A percentile compares a stretch with the other conserved stretches of the same genome.
Evolutionary conservation across 2,797 vertebrate genomes (phyloP).

Genomic region (Hemibagrus guttatus): DNA sequence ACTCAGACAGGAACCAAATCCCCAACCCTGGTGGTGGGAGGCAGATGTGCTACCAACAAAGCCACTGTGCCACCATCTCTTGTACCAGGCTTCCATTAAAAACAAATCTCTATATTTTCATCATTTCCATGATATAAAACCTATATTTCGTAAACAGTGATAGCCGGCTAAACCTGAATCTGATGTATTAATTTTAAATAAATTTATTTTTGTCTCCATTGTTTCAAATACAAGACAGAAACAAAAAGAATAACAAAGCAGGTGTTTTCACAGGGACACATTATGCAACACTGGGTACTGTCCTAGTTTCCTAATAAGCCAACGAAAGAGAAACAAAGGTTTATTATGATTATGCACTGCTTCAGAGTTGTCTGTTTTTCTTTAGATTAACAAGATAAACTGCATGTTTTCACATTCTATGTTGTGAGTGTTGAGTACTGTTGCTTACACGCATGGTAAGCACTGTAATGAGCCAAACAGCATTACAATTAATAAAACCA

Average conservation of each 20-base stretch:
- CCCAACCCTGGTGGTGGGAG: no score
- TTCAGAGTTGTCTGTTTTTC: background rate
- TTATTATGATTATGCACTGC: background rate
- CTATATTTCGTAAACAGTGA: background rate
- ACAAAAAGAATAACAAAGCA: background rate
- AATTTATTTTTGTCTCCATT: background rate
- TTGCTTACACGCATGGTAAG: slow-evolving; percentile 23
- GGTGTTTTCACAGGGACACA: background rate
- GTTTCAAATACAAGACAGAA: background rate
- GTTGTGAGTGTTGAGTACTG: background rate
- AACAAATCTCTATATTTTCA: background rate
- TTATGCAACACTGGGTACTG: background rate
- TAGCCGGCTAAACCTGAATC: background rate
- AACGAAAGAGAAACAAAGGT: background rate
- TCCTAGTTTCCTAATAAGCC: background rate
- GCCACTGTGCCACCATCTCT: background rate
- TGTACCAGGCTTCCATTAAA: background rate
- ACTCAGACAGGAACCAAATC: no score
- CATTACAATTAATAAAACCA: slow-evolving; percentile 36
- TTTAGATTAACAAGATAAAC: slow-evolving; percentile 10
- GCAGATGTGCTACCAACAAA: no score
- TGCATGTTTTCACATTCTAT: slow-evolving; percentile 22
- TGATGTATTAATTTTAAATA: no score
- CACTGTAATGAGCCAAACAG: slow-evolving; percentile 23
- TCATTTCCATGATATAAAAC: background rate